Conservation (phyloP, 1,140 invertebrate genomes). For the Microplitis mediator region DNA sequence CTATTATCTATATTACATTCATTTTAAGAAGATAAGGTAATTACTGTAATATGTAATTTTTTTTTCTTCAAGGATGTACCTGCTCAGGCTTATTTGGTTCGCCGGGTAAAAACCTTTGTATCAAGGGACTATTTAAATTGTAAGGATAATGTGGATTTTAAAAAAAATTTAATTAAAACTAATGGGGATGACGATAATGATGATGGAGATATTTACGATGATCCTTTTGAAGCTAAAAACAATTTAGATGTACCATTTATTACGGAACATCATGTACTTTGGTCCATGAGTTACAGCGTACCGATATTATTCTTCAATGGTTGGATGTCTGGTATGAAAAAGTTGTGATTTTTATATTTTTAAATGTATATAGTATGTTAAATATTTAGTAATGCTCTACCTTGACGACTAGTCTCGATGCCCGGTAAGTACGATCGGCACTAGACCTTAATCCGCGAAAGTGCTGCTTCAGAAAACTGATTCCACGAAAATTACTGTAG, state of each 20-base stretch:
- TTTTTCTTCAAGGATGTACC: slow-evolving; percentile 39
- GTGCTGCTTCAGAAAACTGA: slow-evolving; percentile 38
- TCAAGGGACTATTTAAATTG: slow-evolving; percentile 35
- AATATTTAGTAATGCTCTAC: neutral
- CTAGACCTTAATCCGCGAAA: slow-evolving; percentile 51
- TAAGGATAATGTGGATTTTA: neutral
- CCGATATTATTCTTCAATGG: slow-evolving; percentile 67
- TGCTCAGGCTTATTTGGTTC: slow-evolving; percentile 51
- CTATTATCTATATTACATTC: neutral
- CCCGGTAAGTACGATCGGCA: slow-evolving; percentile 39
- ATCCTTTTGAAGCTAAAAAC: slow-evolving; percentile 50
- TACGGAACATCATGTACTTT: slow-evolving; percentile 62
- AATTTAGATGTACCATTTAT: slow-evolving; percentile 46
- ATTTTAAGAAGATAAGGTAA: no score
- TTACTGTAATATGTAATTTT: neutral
- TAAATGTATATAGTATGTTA: neutral
- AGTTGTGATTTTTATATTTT: neutral
- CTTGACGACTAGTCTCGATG: neutral
- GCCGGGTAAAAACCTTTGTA: slow-evolving; percentile 44
- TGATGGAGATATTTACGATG: slow-evolving; percentile 30
- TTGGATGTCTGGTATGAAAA: slow-evolving; percentile 57
- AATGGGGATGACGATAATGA: slow-evolving; percentile 20
- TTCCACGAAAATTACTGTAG: neutral
- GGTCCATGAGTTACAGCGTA: slow-evolving; percentile 65
- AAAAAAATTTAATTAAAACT: slow-evolving; percentile 16